These are phyloP conservation scores for Tetraodon nigroviridis DNA, from an alignment of 2,113 vertebrate species.

Conservation along the genomic window DNA sequence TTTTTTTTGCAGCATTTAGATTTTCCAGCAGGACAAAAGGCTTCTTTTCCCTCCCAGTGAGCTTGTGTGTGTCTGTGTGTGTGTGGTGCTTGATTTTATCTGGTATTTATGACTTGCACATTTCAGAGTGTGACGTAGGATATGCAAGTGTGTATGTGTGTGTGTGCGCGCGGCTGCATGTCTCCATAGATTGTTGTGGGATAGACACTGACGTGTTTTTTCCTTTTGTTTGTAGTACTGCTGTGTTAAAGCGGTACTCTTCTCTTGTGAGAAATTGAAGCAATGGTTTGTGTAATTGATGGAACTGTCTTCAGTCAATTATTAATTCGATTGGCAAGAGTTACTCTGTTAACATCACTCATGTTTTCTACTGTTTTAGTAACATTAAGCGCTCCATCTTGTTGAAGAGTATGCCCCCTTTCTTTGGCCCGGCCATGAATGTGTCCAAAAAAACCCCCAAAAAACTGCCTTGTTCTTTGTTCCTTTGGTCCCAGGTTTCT, in stretches of 20 bases:
- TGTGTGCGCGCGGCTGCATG: too few species aligned
- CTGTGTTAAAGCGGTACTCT: background rate
- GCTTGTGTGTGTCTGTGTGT: too few species aligned
- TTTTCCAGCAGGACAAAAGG: too few species aligned
- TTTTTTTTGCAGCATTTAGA: too few species aligned
- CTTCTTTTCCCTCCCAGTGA: too few species aligned
- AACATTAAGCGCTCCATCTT: background rate
- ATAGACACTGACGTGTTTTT: too few species aligned
- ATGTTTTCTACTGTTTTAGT: background rate
- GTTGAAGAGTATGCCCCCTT: constrained; percentile 12
- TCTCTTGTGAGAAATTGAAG: constrained; percentile 1
- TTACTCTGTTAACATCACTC: background rate
- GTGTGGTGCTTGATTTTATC: too few species aligned
- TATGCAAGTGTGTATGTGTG: too few species aligned
- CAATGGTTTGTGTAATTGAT: background rate
- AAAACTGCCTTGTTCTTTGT: constrained; percentile 66
- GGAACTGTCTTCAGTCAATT: background rate
- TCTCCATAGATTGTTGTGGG: too few species aligned
- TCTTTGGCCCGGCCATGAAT: constrained; percentile 36
- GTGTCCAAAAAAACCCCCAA: constrained; percentile 41
- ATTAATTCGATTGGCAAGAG: background rate
- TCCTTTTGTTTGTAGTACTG: background rate
- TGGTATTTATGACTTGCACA: too few species aligned
- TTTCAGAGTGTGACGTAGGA: too few species aligned
- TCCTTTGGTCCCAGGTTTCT: constrained; percentile 99